phyloP scores from a whole-genome alignment of 1,140 invertebrate genomes.

The Portunus trituberculatus region DNA sequence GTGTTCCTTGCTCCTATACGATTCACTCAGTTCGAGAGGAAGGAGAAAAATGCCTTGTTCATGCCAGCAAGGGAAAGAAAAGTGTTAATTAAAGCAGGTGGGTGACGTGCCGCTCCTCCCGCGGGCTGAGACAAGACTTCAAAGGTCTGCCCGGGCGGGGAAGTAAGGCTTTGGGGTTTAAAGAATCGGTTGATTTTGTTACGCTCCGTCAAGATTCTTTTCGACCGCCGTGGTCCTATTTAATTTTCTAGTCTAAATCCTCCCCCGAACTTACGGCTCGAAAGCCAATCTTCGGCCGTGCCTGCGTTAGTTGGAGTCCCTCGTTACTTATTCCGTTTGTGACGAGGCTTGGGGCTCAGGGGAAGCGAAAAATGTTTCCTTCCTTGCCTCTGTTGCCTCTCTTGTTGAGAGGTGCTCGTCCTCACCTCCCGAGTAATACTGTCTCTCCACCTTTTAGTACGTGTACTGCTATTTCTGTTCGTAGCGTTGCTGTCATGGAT shows the following conservation, averaged over 20 bases:
- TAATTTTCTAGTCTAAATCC: slow-evolving; percentile 55
- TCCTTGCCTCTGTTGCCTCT: slow-evolving; percentile 18
- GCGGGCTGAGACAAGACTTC: not conserved
- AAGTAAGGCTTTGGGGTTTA: not conserved
- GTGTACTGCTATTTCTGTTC: not conserved
- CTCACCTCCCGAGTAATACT: not conserved
- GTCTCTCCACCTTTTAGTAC: not conserved
- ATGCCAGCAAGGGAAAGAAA: slow-evolving; percentile 3
- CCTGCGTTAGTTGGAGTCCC: slow-evolving; percentile 22
- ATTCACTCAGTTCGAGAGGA: not conserved
- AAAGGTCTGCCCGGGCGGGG: not conserved
- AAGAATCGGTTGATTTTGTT: slow-evolving; percentile 27
- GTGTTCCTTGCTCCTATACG: not conserved
- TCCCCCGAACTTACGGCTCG: slow-evolving; percentile 45
- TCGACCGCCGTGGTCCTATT: slow-evolving; percentile 36
- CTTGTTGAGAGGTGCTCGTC: not conserved
- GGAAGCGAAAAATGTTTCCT: not conserved
- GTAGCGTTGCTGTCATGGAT: not conserved
- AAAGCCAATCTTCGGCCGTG: slow-evolving; percentile 48
- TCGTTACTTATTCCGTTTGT: slow-evolving; percentile 48
- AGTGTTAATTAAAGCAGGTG: not conserved
- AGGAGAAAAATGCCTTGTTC: not conserved
- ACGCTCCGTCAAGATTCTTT: slow-evolving; percentile 30
- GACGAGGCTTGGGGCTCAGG: slow-evolving; percentile 5
- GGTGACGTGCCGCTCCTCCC: not conserved